phyloP scores from a whole-genome alignment of 53 echinoderm and acorn worm species.

The Henricia sp. region DNA sequence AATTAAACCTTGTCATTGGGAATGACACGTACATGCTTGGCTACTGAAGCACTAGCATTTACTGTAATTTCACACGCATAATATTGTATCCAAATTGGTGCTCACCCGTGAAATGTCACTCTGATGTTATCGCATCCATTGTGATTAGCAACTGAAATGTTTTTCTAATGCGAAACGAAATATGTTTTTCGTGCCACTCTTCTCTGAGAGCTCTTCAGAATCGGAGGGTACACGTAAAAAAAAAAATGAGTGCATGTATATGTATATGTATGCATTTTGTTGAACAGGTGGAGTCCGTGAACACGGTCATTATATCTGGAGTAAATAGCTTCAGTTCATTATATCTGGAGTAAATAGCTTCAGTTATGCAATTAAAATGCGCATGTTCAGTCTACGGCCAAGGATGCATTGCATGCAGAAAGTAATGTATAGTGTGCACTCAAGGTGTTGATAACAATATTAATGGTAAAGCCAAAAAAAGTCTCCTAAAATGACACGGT shows the following conservation, averaged over 20 bases:
- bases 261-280: background rate
- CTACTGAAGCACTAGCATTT: background rate
- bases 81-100: constrained; percentile 19
- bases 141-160: background rate
- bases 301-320: constrained; percentile 11
- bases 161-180: constrained; percentile 40
- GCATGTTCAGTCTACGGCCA: too few species aligned
- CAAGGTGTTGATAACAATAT: too few species aligned
- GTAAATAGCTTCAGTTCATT: too few species aligned
- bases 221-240: background rate
- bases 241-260: background rate
- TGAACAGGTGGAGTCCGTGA: constrained; percentile 36
- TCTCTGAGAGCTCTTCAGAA: constrained; percentile 14
- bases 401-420: too few species aligned
- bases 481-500: too few species aligned
- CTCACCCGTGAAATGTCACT: background rate
- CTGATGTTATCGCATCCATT: constrained; percentile 9
- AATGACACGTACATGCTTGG: background rate
- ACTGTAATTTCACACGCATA: constrained; percentile 25
- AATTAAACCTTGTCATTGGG: background rate
- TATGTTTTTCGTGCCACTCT: constrained; percentile 19
- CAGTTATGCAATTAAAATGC: too few species aligned
- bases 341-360: too few species aligned
- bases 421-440: too few species aligned
- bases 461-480: too few species aligned